phyloP scores from a whole-genome alignment of 2,888 invertebrate genomes.

The Poecilus cupreus region DNA sequence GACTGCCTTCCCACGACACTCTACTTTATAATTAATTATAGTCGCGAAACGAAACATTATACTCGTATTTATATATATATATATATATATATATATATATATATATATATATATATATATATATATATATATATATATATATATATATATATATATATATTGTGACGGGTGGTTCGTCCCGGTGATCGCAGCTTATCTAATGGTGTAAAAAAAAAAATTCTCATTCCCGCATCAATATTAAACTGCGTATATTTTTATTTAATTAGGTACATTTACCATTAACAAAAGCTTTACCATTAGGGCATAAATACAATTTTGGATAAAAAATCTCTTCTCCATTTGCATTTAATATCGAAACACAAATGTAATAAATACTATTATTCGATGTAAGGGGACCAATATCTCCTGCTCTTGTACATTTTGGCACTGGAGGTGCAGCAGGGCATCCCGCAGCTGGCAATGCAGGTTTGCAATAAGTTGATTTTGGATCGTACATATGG shows the following conservation, averaged over 20 bases:
- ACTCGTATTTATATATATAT: no score
- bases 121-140: no score
- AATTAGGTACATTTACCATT: neutral
- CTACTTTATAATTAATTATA: no score
- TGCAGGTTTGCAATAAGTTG: conserved; percentile 1
- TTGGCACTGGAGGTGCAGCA: conserved; percentile 37
- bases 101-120: no score
- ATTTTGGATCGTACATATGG: neutral
- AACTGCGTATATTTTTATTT: neutral
- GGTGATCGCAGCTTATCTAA: no score
- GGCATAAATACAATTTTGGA: conserved; percentile 23
- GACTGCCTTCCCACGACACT: no score
- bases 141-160: no score
- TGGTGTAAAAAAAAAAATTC: neutral
- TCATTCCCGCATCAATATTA: neutral
- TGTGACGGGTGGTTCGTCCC: no score
- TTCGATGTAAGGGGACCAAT: conserved; percentile 40
- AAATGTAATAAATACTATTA: conserved; percentile 60
- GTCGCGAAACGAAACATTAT: no score
- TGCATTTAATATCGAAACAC: neutral
- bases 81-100: no score
- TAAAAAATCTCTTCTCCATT: neutral
- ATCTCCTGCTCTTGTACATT: conserved; percentile 49
- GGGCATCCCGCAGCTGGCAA: conserved; percentile 10
- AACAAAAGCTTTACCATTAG: conserved; percentile 3